Evolutionary conservation across 2,888 invertebrate genomes (phyloP).

Genomic region (Nymphalis c-album): DNA sequence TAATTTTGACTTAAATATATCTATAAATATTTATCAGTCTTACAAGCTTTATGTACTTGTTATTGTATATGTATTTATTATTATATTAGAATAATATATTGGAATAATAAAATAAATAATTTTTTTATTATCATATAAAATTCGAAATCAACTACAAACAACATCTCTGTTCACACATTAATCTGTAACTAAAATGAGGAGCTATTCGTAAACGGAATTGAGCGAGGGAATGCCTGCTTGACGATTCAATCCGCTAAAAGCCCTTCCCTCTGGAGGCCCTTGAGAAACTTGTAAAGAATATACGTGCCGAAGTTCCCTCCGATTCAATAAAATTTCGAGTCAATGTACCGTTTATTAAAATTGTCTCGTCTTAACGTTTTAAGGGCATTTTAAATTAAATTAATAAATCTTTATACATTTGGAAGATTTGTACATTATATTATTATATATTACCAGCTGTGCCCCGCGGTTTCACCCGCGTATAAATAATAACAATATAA

Average conservation of each 20-base stretch:
- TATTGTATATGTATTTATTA: too few species aligned
- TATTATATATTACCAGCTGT: too few species aligned
- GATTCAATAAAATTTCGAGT: constrained; percentile 26
- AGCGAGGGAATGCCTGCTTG: constrained; percentile 47
- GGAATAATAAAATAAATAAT: too few species aligned
- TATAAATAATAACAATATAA: too few species aligned
- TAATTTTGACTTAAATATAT: too few species aligned
- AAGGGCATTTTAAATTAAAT: background rate
- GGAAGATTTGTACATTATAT: too few species aligned
- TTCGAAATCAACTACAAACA: background rate
- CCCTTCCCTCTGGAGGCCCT: constrained; percentile 42
- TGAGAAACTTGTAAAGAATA: constrained; percentile 38
- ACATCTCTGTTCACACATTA: constrained; percentile 17
- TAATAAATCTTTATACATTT: too few species aligned
- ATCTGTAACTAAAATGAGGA: constrained; percentile 38
- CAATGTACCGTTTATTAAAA: constrained; percentile 17
- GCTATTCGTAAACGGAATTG: constrained; percentile 42
- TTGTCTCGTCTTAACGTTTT: background rate
- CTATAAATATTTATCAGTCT: too few species aligned
- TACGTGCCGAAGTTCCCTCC: constrained; percentile 28
- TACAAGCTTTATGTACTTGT: too few species aligned
- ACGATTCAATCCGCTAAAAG: constrained; percentile 62
- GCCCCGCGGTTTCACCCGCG: too few species aligned
- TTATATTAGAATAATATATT: too few species aligned
- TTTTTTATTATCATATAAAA: too few species aligned